These are phyloP conservation scores for Zaprionus obscuricornis DNA, from an alignment of 2,888 invertebrate species.

Conservation along the genomic window DNA sequence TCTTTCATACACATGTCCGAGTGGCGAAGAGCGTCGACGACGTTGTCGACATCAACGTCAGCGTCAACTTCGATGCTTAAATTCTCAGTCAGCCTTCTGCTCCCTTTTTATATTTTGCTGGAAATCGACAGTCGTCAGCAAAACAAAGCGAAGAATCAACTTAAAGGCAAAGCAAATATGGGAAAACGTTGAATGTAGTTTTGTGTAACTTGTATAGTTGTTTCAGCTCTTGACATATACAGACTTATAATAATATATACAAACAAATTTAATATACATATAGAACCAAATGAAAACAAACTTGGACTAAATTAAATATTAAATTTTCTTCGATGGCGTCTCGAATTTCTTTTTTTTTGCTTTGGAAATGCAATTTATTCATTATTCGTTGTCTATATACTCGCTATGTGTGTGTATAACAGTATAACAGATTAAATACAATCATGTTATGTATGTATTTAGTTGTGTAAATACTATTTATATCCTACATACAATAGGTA, in stretches of 20 bases:
- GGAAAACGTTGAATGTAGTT: conserved; percentile 1
- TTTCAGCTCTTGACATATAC: neutral
- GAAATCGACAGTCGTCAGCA: conserved; percentile 43
- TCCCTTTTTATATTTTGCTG: conserved; percentile 46
- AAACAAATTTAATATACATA: neutral
- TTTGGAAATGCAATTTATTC: conserved; percentile 30
- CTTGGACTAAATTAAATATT: neutral
- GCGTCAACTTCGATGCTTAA: conserved; percentile 21
- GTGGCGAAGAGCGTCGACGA: conserved; percentile 29
- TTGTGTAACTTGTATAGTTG: neutral
- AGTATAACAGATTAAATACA: conserved; percentile 38
- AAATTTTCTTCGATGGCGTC: neutral
- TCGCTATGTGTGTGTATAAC: conserved; percentile 52
- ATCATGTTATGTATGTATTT: conserved; percentile 6
- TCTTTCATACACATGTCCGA: conserved; percentile 56
- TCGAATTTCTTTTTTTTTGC: conserved; percentile 7
- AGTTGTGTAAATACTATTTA: conserved; percentile 46
- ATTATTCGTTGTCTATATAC: conserved; percentile 23
- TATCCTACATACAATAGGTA: neutral
- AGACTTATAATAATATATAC: conserved; percentile 1
- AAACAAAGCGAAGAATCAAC: conserved; percentile 14
- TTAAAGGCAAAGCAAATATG: conserved; percentile 14
- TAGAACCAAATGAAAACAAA: neutral
- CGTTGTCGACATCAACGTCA: conserved; percentile 34
- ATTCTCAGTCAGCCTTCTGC: conserved; percentile 31